Conservation (phyloP, 1,140 invertebrate species). For the Heliothis virescens region DNA sequence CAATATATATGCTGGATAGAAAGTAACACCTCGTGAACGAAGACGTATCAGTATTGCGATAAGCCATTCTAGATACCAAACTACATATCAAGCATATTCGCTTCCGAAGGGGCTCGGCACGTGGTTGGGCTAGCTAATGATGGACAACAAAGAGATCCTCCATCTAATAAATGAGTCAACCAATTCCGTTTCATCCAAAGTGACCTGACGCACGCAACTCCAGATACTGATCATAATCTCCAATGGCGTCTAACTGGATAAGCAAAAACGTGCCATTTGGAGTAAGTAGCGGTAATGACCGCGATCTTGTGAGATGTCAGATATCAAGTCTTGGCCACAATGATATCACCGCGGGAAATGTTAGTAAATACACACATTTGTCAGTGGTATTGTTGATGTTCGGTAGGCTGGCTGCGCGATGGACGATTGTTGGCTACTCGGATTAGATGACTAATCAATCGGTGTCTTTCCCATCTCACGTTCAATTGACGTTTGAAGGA, state of each 20-base stretch:
- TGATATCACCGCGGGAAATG: conserved; percentile 65
- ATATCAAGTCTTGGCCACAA: conserved; percentile 41
- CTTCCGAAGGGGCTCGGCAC: too few relatives aligned
- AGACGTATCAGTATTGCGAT: too few relatives aligned
- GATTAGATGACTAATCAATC: neutral
- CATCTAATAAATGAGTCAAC: neutral
- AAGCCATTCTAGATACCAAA: too few relatives aligned
- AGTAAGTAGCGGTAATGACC: conserved; percentile 35
- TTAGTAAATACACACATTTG: conserved; percentile 64
- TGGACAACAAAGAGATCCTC: neutral
- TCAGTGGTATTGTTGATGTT: conserved; percentile 38
- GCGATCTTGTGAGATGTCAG: conserved; percentile 25
- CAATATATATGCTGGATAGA: too few relatives aligned
- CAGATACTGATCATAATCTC: neutral
- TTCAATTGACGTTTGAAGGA: too few relatives aligned
- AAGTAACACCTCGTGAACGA: too few relatives aligned
- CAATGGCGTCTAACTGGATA: neutral
- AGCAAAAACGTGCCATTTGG: conserved; percentile 7
- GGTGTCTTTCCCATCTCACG: too few relatives aligned
- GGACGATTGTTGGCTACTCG: neutral
- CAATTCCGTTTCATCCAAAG: neutral
- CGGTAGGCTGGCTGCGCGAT: neutral
- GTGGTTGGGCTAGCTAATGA: too few relatives aligned
- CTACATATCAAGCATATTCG: too few relatives aligned
- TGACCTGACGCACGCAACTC: neutral